Base-by-base conservation (phyloP, 2,113 vertebrate species). In the Nestor notabilis region DNA sequence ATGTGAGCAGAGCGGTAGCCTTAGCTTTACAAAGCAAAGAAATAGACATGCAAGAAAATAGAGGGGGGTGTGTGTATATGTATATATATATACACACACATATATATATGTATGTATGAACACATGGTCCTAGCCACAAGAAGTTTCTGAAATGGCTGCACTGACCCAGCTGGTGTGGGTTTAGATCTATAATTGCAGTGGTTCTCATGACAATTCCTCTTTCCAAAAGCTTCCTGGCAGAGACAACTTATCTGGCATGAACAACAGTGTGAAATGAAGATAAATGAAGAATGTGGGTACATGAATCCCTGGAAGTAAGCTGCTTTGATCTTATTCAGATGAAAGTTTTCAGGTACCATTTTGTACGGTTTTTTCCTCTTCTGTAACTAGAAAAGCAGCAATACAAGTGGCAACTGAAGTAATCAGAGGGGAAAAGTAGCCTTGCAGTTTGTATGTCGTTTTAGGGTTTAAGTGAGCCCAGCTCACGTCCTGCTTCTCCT, bases 141-240 rank as follows among this genome's bases (percentile, higher is more conserved):
- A 76, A 83, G 29, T 47, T 83, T 93, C n/a, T 69, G 37, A 93
- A 92, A 82, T 50, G 68, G n/a, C 64, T 89, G 19, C 17, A 27
- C 33, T 90, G 75, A 92, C 83, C 71, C 85, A 92, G 69, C 71
- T 96, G 93, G 78, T 94, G 89, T 94, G 82, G 66, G 69, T 87
- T 90, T 92, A 77, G 64, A 84, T 93, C 68, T 94, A 29, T 90
- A 89, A 96, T 91, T 93, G 65, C 74, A 94, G 80, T 46, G 43
- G 93, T 93, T 95, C 93, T 96, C 95, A 93, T 89, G 88, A 95
- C 47, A 55, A 55, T 75, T 93, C 39, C 68, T 93, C 76, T 92
- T 94, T 96, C 96, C 95, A 96, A 95, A 84, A 92, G 64, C 64
- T 81, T 94, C 93, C 88, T 95, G 96, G 92, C 95, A 93, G 35